Evolutionary conservation across 2,113 vertebrate species (phyloP).

Genomic region (Bubo bubo): DNA sequence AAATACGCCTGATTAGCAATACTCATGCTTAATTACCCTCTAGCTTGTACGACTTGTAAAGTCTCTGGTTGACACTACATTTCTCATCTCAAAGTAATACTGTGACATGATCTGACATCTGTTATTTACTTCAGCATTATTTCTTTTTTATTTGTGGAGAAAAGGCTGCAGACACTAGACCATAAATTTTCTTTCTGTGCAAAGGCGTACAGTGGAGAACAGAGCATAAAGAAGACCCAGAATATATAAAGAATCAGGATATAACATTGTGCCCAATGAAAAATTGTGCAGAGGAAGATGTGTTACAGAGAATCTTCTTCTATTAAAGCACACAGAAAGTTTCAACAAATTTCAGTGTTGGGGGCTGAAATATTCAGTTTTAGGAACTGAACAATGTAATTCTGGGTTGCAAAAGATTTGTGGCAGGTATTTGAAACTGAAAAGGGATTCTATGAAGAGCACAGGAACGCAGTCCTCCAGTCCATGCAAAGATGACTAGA

Average conservation of each 20-base stretch:
- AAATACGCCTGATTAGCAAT: background rate
- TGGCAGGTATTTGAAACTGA: background rate
- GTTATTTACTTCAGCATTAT: conserved; percentile 1
- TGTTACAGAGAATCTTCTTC: background rate
- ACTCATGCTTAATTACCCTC: background rate
- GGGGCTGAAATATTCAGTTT: background rate
- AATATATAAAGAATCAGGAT: background rate
- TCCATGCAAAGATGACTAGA: background rate
- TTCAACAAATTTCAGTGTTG: background rate
- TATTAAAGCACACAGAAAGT: background rate
- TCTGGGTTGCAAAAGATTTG: background rate
- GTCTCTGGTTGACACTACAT: background rate
- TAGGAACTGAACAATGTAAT: background rate
- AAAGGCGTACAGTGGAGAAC: background rate
- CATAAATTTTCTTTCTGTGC: background rate
- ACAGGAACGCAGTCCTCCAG: background rate
- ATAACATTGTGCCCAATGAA: background rate
- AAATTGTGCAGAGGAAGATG: background rate
- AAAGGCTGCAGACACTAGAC: background rate
- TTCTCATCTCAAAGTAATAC: background rate
- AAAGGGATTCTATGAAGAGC: background rate
- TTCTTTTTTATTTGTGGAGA: background rate
- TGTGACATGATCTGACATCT: background rate
- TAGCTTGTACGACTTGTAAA: background rate
- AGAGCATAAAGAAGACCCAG: background rate